Evolutionary conservation across 2,797 vertebrate species (phyloP).

Genomic region (Gymnoscopelus braueri): DNA sequence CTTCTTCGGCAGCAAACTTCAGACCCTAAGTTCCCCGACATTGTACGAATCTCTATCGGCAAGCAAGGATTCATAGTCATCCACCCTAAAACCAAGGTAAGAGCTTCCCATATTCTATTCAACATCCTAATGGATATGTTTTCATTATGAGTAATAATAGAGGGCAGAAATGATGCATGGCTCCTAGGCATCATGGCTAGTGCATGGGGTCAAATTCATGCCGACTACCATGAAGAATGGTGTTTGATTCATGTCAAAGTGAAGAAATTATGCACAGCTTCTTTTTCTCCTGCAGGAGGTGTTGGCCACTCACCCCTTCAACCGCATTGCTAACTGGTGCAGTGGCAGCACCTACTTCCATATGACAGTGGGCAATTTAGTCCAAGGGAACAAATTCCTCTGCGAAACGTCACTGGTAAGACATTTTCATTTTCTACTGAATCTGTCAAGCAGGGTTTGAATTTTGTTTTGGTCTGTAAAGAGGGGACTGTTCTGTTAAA

Average conservation of each 20-base stretch:
- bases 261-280: background rate
- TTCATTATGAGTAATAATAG: background rate
- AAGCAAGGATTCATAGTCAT: conserved; percentile 90
- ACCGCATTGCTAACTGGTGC: conserved; percentile 95
- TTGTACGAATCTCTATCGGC: conserved; percentile 92
- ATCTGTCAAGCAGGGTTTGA: background rate
- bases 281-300: conserved; percentile 81
- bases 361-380: conserved; percentile 91
- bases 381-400: conserved; percentile 90
- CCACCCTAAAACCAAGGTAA: conserved; percentile 94
- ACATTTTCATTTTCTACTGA: background rate
- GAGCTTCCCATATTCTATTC: background rate
- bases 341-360: conserved; percentile 98
- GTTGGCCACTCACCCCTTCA: conserved; percentile 88
- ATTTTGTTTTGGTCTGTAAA: background rate
- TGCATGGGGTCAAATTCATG: too few relatives aligned
- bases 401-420: conserved; percentile 98
- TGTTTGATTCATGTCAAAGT: background rate
- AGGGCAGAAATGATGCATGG: background rate
- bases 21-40: conserved; percentile 88
- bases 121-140: background rate
- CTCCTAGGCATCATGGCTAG: too few relatives aligned
- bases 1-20: conserved; percentile 89
- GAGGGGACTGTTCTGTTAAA: background rate
- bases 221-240: too few relatives aligned